Percentiles rank a stretch among this genome's conserved stretches.
Evolutionary conservation across 1,140 invertebrate species (phyloP).

Genomic region (Mercenaria mercenaria): DNA sequence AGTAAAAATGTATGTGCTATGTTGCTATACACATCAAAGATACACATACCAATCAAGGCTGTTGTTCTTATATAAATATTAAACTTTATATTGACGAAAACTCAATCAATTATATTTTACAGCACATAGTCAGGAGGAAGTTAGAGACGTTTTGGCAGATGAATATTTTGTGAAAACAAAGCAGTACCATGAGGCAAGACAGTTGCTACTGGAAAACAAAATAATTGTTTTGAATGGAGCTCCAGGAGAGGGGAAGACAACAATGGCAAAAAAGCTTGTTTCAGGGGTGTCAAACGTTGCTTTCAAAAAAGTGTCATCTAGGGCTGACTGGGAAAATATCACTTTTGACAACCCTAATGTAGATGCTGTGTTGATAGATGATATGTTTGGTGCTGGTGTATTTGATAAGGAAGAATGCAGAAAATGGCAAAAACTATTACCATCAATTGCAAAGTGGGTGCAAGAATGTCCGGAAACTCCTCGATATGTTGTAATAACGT

Average conservation of each 20-base stretch:
- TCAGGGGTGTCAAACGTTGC: neutral
- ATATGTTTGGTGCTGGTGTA: neutral
- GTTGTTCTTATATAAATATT: too few species aligned
- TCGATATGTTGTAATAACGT: neutral
- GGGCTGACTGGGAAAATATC: neutral
- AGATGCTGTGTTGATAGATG: neutral
- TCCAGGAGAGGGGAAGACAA: neutral
- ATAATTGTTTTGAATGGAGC: neutral
- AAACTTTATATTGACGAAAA: too few species aligned
- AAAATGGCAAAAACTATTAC: neutral
- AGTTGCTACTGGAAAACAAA: neutral
- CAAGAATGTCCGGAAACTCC: neutral
- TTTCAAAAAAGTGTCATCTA: neutral
- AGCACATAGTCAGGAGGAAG: too few species aligned
- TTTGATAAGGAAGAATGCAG: neutral
- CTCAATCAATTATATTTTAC: too few species aligned
- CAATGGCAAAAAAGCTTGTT: neutral
- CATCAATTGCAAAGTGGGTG: neutral
- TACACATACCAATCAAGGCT: too few species aligned
- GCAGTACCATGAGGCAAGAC: neutral
- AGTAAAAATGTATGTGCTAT: too few species aligned
- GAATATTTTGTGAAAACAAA: neutral
- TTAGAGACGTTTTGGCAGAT: neutral
- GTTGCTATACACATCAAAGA: too few species aligned
- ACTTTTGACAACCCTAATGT: neutral